Evolutionary conservation across 1,140 invertebrate genomes (phyloP).

Genomic region (Pogonomyrmex barbatus): DNA sequence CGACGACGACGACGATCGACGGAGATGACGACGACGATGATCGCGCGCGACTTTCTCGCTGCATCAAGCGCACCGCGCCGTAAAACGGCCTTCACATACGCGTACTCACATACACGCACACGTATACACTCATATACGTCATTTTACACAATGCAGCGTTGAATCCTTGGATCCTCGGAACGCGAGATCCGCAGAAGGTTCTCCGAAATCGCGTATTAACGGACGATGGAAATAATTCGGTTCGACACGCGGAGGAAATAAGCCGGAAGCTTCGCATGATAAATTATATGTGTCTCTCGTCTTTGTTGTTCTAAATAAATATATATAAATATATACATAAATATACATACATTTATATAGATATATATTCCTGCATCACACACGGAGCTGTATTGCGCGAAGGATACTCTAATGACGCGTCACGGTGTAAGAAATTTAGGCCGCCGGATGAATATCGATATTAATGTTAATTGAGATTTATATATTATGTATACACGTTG

Average conservation of each 20-base stretch:
- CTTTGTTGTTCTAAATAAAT: conserved; percentile 49
- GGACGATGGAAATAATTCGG: background rate
- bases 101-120: background rate
- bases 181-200: background rate
- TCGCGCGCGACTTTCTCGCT: conserved; percentile 16
- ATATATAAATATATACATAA: conserved; percentile 6
- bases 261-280: conserved; percentile 3
- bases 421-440: conserved; percentile 56
- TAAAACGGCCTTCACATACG: background rate
- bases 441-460: conserved; percentile 4
- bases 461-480: conserved; percentile 54
- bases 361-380: conserved; percentile 43
- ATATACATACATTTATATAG: conserved; percentile 33
- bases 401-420: conserved; percentile 38
- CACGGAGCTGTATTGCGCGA: conserved; percentile 6
- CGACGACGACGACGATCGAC: conserved; percentile 23
- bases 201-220: background rate
- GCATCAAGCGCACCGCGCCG: conserved; percentile 5
- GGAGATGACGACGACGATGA: conserved; percentile 35
- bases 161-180: background rate
- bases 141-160: background rate
- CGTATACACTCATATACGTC: background rate
- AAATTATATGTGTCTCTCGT: conserved; percentile 36
- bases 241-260: background rate
- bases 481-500: conserved; percentile 33